Evolutionary conservation across 1,140 invertebrate species (phyloP), one percentile per base, ranked within the genome.

Genomic region (Drosophila lacteicornis): DNA sequence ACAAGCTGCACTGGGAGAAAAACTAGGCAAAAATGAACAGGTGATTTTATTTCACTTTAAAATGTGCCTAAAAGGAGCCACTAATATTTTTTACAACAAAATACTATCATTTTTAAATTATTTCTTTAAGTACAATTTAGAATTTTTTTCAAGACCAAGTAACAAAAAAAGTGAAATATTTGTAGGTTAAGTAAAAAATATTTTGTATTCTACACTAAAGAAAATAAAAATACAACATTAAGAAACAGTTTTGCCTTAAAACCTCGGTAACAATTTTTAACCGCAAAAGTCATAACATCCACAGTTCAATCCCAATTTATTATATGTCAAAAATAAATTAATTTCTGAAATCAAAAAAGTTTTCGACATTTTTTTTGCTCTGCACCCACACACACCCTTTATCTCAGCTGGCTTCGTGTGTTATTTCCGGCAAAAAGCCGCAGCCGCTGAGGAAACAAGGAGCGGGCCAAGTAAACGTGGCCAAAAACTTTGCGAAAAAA

Each of bases 391-490:
- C 40, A 55, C 38, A 61, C 36, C 59, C 58, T 45, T 68, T 58
- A 58, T 76, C 55, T 56, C 17, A n/a, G 11, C 13, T 30, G 6
- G 43, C 38, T 27, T 66, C 47, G 49, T 76, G 46, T 56, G 73
- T 45, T 66, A 22, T 76, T 76, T 76, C 74, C 74, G 61, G 43
- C 53, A 33, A 58, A 76, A 75, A 75, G 70, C 63, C 67, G 61
- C 61, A 57, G 49, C 62, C 45, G 25, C 45, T 27, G 27, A 58
- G 61, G 38, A 49, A 36, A 38, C 42, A n/a, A 45, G 47, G 46
- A 9, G 49, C 49, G 58, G 71, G 59, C 75, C 68, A 82, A 79
- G 61, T 62, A 73, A 87, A 86, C 78, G 80, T 79, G 76, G 84
- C 80, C 38, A 49, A 62, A 56, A 87, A 79, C 63, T 85, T 80